Evolutionary conservation across 2,888 invertebrate species (phyloP), one percentile per base, ranked within the genome.

Genomic region (Strigamia crassipes): DNA sequence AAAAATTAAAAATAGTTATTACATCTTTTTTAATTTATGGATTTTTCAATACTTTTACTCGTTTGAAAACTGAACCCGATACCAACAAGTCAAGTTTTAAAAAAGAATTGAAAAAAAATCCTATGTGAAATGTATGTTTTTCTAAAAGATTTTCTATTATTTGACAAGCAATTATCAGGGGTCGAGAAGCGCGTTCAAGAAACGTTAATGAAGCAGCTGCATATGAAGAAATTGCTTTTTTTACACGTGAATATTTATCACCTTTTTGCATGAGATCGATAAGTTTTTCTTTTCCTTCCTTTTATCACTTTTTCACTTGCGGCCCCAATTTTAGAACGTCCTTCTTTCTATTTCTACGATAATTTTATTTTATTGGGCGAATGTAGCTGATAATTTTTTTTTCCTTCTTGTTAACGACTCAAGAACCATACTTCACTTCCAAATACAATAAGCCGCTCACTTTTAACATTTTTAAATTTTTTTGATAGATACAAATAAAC

Each of bases 141-240:
- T 66, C 23, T n/a, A 66, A 66, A 66, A 23, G 61, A 66, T 66
- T 51, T 73, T 73, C 73, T 73, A 27, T 73, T 73, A 73, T 73
- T 73, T 73, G 73, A 73, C 73, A 73, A 73, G 73, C 73, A 73
- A 73, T 73, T 73, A 73, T 27, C 31, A 73, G 31, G 27, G 73
- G 73, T 73, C 73, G 73, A 73, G 73, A 12, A 31, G 31, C 73
- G 73, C 73, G 31, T 13, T 73, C 27, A 73, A 73, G 73, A 73
- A 61, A 73, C 73, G 73, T 73, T 73, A 73, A 73, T 73, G 73
- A 73, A 73, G 73, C 73, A 73, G 27, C 73, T 73, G 73, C 73
- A 73, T 73, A 73, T 73, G 73, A 73, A 73, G 73, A 73, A 73
- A 73, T 73, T 73, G 73, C 73, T 73, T 73, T 73, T 38, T 73